Conservation (phyloP, 2,113 vertebrate genomes). For the Uropsilus gracilis region DNA sequence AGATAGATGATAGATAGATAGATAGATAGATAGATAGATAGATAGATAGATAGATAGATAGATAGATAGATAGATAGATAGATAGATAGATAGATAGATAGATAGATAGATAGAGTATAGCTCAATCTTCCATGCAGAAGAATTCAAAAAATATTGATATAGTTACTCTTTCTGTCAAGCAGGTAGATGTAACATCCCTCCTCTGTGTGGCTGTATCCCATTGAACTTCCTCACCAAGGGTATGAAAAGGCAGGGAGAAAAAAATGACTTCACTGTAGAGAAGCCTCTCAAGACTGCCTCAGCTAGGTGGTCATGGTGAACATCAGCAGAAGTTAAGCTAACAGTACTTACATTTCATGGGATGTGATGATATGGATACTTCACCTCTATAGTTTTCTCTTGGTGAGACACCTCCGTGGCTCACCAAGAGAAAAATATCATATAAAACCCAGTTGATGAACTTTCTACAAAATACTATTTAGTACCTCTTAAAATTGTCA, state of each 20-base stretch:
- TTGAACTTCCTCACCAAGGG: background rate
- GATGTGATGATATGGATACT: background rate
- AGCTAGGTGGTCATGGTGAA: background rate
- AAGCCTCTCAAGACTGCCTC: background rate
- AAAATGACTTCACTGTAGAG: background rate
- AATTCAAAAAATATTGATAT: background rate
- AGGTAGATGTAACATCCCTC: background rate
- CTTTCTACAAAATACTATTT: background rate
- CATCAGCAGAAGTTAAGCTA: too few species aligned
- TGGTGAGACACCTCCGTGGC: too few species aligned
- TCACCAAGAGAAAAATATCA: background rate
- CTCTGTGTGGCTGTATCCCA: background rate
- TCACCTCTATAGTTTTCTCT: background rate
- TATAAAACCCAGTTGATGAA: background rate
- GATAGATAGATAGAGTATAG: background rate
- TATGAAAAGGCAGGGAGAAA: background rate
- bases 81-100: too few species aligned
- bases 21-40: too few species aligned
- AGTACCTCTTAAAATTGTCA: background rate
- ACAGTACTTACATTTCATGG: background rate
- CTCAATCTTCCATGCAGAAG: background rate
- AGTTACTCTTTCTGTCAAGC: background rate
- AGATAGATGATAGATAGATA: too few species aligned
- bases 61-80: too few species aligned
- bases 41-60: too few species aligned